Conservation (phyloP, 1,140 invertebrate genomes). For the Dreissena rostriformis region DNA sequence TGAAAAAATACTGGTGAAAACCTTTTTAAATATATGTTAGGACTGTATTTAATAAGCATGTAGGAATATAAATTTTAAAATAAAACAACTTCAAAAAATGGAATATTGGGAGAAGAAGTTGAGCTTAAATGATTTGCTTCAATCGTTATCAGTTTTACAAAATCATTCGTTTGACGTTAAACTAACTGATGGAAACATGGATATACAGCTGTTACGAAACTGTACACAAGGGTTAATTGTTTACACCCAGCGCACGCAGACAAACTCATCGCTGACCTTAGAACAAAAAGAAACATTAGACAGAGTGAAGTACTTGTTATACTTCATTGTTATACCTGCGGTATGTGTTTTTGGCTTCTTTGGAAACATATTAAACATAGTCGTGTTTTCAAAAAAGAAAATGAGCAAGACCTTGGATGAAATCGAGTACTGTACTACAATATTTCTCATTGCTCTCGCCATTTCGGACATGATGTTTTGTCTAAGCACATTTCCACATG, state of each 20-base stretch:
- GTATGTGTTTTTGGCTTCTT: slow-evolving; percentile 74
- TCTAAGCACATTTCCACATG: slow-evolving; percentile 69
- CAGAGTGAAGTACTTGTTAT: slow-evolving; percentile 59
- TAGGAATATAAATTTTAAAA: too few species aligned
- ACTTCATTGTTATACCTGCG: slow-evolving; percentile 66
- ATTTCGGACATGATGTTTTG: slow-evolving; percentile 73
- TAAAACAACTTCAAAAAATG: too few species aligned
- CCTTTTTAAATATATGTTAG: too few species aligned
- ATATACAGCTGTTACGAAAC: not conserved
- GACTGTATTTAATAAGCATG: too few species aligned
- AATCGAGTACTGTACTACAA: slow-evolving; percentile 69
- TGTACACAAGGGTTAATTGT: not conserved
- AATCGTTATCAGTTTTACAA: not conserved
- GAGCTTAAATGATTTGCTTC: too few species aligned
- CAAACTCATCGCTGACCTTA: slow-evolving; percentile 1
- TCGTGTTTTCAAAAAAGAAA: slow-evolving; percentile 69
- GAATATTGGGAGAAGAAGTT: too few species aligned
- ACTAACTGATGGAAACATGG: not conserved
- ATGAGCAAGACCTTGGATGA: slow-evolving; percentile 64
- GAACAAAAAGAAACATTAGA: slow-evolving; percentile 39
- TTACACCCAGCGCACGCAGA: not conserved
- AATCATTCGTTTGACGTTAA: not conserved
- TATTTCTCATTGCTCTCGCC: slow-evolving; percentile 70
- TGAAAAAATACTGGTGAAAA: too few species aligned
- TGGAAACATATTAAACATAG: slow-evolving; percentile 72